Conservation (phyloP, 1,140 invertebrate species). For the Drosophila navojoa region DNA sequence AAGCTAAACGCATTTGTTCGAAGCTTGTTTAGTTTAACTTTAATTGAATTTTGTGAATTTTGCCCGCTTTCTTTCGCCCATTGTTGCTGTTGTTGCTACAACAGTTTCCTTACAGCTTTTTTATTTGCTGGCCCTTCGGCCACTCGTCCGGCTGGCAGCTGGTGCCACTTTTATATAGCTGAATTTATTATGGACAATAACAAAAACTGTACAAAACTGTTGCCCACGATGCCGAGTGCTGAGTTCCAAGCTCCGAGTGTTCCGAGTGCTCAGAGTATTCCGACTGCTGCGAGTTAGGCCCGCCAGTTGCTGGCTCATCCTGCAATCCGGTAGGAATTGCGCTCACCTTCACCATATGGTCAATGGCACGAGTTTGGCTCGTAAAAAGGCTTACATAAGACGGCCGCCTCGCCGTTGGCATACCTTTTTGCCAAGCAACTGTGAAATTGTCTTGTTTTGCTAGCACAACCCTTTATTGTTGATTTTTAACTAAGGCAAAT, state of each 20-base stretch:
- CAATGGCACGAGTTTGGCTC: conserved; percentile 76
- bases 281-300: conserved; percentile 34
- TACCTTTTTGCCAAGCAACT: conserved; percentile 80
- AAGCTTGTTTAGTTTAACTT: conserved; percentile 83
- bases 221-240: conserved; percentile 32
- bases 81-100: conserved; percentile 37
- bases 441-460: conserved; percentile 77
- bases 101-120: conserved; percentile 60
- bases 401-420: conserved; percentile 26
- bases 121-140: conserved; percentile 62
- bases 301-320: conserved; percentile 47
- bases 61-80: conserved; percentile 55
- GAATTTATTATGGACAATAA: conserved; percentile 78
- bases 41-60: conserved; percentile 83
- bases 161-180: conserved; percentile 79
- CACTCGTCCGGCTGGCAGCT: conserved; percentile 56
- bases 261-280: background rate
- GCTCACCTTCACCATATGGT: conserved; percentile 75
- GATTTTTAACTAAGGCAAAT: conserved; percentile 56
- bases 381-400: conserved; percentile 77
- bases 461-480: conserved; percentile 70
- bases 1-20: conserved; percentile 80
- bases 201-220: conserved; percentile 62
- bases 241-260: conserved; percentile 1
- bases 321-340: conserved; percentile 49